These are phyloP conservation scores for Tragelaphus scriptus DNA, from an alignment of 2,113 vertebrate genomes.

Conservation along the genomic window DNA sequence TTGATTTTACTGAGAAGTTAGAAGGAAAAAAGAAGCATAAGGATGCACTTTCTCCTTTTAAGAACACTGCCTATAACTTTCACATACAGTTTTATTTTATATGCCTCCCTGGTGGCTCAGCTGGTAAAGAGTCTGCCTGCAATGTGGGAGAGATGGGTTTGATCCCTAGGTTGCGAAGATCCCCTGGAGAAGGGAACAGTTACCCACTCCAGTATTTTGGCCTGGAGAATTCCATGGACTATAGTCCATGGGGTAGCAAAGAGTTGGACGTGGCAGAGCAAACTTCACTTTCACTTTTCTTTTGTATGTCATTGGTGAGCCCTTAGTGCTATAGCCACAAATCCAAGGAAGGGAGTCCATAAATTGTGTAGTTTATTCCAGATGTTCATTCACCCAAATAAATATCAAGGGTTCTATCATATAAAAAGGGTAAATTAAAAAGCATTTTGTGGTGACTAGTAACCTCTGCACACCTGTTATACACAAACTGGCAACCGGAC, in stretches of 20 bases:
- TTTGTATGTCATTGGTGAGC: not conserved
- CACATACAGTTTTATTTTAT: not conserved
- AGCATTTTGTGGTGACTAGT: not conserved
- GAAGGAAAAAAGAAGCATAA: not conserved
- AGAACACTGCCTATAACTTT: not conserved
- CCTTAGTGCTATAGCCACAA: not conserved
- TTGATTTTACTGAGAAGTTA: not conserved
- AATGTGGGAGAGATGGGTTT: not conserved
- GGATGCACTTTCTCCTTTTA: not conserved
- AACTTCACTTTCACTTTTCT: not conserved
- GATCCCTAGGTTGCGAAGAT: not conserved
- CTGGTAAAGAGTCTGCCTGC: not conserved
- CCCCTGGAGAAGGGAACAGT: not conserved
- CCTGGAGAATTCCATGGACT: not conserved
- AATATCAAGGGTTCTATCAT: not conserved
- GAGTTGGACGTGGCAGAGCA: not conserved
- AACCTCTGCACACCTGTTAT: not conserved
- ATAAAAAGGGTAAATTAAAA: not conserved
- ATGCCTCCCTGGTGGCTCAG: not conserved
- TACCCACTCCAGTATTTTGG: not conserved
- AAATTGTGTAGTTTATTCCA: not conserved
- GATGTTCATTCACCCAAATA: not conserved
- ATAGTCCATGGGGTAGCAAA: not conserved
- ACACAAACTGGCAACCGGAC: not conserved
- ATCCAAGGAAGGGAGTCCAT: not conserved